A percentile compares a stretch with the other conserved stretches of the same genome.
Evolutionary conservation across 2,888 invertebrate genomes (phyloP).

Genomic region (Drosophila koepferae): DNA sequence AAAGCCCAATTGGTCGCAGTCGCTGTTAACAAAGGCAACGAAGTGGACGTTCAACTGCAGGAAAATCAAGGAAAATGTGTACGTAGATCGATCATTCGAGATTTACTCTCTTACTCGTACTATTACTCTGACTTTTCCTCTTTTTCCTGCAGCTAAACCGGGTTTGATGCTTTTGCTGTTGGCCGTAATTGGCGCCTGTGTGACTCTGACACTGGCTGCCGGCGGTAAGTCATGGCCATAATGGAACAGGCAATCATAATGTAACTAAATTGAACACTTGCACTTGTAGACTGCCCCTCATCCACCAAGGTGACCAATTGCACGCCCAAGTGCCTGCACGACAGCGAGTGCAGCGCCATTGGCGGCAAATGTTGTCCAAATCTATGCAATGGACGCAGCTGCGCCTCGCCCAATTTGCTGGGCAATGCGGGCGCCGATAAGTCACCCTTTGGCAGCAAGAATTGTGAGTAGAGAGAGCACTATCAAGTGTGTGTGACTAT

Average conservation of each 20-base stretch:
- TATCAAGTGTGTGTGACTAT: no score
- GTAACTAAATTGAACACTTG: neutral
- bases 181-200: constrained; percentile 52
- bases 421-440: constrained; percentile 69
- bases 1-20: constrained; percentile 64
- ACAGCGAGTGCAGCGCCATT: constrained; percentile 88
- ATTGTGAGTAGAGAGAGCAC: constrained; percentile 78
- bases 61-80: constrained; percentile 39
- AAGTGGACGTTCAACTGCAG: constrained; percentile 63
- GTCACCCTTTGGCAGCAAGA: constrained; percentile 83
- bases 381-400: constrained; percentile 89
- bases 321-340: constrained; percentile 89
- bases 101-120: neutral
- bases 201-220: constrained; percentile 59
- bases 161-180: constrained; percentile 54
- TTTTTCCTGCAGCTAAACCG: constrained; percentile 40
- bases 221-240: constrained; percentile 66
- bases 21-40: constrained; percentile 48
- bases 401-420: constrained; percentile 86
- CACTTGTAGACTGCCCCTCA: constrained; percentile 87
- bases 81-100: constrained; percentile 17
- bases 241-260: neutral
- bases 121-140: neutral
- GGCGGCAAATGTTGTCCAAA: constrained; percentile 90
- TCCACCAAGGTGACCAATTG: constrained; percentile 89